Evolutionary conservation across 2,113 vertebrate genomes (phyloP).

Genomic region (Tylochromis polylepis): DNA sequence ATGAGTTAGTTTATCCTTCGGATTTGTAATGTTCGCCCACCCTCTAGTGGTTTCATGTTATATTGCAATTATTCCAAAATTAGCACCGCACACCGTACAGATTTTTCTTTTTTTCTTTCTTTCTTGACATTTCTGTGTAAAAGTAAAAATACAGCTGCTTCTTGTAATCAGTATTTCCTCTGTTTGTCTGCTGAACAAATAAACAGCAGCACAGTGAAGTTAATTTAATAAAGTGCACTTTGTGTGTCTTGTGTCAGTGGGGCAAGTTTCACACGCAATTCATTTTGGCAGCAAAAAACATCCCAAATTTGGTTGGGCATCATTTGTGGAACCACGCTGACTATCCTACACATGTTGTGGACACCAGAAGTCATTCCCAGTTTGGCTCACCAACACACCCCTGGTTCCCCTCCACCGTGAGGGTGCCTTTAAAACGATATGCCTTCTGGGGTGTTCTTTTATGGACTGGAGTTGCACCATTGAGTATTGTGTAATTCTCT

Average conservation of each 20-base stretch:
- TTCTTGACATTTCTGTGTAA: neutral
- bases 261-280: constrained; percentile 43
- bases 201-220: neutral
- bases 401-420: constrained; percentile 45
- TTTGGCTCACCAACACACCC: constrained; percentile 61
- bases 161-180: neutral
- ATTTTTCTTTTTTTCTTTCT: neutral
- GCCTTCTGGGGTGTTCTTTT: constrained; percentile 61
- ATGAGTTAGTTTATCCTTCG: neutral
- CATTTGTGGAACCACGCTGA: constrained; percentile 61
- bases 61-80: neutral
- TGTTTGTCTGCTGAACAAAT: neutral
- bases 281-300: constrained; percentile 60
- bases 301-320: constrained; percentile 58
- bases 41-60: constrained; percentile 58
- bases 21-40: constrained; percentile 48
- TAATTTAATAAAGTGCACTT: neutral
- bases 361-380: constrained; percentile 65
- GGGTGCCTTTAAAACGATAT: constrained; percentile 65
- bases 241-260: neutral
- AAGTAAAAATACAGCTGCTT: neutral
- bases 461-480: constrained; percentile 44
- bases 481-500: constrained; percentile 67
- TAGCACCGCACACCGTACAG: neutral
- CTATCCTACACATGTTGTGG: constrained; percentile 42